Evolutionary conservation across 2,113 vertebrate species (phyloP).

Genomic region (Austrofundulus limnaeus): DNA sequence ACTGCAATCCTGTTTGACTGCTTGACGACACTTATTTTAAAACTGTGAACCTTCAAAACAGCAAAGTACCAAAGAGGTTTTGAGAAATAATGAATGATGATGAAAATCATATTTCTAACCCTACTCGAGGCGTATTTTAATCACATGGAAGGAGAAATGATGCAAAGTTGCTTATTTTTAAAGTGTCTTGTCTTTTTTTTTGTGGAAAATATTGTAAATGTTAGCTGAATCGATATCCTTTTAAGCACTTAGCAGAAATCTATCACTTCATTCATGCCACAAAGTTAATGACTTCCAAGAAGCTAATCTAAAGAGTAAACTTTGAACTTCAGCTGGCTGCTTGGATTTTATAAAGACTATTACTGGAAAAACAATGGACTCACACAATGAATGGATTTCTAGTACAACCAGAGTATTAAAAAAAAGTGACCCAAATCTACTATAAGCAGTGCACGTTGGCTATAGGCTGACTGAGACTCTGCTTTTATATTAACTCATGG

Average conservation of each 20-base stretch:
- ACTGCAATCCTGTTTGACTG: neutral
- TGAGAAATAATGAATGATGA: too few species aligned
- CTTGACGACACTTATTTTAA: neutral
- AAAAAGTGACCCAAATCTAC: neutral
- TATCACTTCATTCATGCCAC: neutral
- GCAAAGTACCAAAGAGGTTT: neutral
- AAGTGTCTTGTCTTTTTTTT: too few species aligned
- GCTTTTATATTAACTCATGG: neutral
- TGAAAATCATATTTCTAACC: too few species aligned
- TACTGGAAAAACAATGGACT: constrained; percentile 35
- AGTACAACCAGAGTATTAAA: constrained; percentile 3
- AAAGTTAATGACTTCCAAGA: neutral
- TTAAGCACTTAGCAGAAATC: neutral
- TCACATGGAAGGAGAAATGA: too few species aligned
- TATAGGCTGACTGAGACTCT: neutral
- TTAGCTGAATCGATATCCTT: too few species aligned
- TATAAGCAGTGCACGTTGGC: too few species aligned
- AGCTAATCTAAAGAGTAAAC: constrained; percentile 14
- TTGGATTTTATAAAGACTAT: constrained; percentile 39
- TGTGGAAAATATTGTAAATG: too few species aligned
- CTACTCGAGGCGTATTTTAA: too few species aligned
- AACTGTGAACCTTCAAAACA: neutral
- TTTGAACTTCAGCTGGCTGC: constrained; percentile 2
- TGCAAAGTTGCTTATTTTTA: too few species aligned
- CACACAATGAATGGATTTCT: constrained; percentile 17